Percentiles rank a stretch among this genome's conserved stretches.
These are phyloP conservation scores for Phaethornis superciliosus DNA, from an alignment of 2,113 vertebrate species.

Conservation along the genomic window DNA sequence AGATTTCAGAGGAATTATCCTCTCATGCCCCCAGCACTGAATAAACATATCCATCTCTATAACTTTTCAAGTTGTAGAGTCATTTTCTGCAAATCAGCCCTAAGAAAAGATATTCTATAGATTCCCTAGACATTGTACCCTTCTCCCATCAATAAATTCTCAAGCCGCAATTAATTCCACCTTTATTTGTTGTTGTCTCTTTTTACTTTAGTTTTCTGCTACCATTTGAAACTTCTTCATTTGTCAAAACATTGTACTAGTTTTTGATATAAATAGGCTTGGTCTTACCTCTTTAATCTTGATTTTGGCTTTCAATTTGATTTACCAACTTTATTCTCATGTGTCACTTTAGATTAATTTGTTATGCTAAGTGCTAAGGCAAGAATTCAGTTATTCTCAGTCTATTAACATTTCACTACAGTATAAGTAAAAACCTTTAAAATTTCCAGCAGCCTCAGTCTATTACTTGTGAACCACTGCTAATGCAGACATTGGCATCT, in stretches of 20 bases:
- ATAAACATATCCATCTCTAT: no score
- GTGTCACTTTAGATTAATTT: conserved; percentile 45
- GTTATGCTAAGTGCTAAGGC: conserved; percentile 42
- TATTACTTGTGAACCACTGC: background rate
- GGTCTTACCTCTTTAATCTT: conserved; percentile 31
- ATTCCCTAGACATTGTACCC: background rate
- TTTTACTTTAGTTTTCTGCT: background rate
- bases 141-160: background rate
- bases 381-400: conserved; percentile 52
- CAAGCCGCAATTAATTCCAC: background rate
- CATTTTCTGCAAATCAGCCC: no score
- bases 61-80: no score
- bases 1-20: no score
- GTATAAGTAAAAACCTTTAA: background rate
- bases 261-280: background rate
- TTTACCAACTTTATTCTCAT: conserved; percentile 25
- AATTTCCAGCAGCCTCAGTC: background rate
- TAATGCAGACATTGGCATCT: background rate
- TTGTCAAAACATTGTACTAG: background rate
- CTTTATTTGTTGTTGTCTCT: background rate
- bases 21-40: no score
- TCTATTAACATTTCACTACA: conserved; percentile 46
- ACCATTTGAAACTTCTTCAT: background rate
- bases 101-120: background rate
- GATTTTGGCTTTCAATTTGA: conserved; percentile 37